Evolutionary conservation across 2,888 invertebrate genomes (phyloP), one percentile per base, ranked within the genome.

Genomic region (Chymomyza fuscimana): DNA sequence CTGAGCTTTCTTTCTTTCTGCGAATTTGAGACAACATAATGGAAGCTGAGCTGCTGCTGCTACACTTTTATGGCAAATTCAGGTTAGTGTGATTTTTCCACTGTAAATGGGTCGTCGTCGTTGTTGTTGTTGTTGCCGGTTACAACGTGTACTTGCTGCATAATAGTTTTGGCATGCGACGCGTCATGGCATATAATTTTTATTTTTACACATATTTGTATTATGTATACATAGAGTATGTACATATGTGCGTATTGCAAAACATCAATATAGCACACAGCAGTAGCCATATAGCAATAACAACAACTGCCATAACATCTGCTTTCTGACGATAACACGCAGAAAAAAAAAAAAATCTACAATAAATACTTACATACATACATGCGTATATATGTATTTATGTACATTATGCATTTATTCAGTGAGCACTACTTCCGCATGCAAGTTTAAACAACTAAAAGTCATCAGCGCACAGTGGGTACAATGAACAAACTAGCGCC

Each of bases 41-140:
- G 65, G 78, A 73, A 70, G 78, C 75, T 71, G 79, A 52, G 52
- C 59, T 25, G 10, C 19, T 46, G 59, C 68, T 58, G 68, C 70
- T 72, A 67, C 74, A 76, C 81, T 74, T 81, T 85, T 83, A 79
- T 75, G 80, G 77, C 78, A 74, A 81, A 85, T 86, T 77, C 85
- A 85, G 85, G 85, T 85, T 85, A 85, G 85, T 85, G 84, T 81
- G 86, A 85, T 87, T 81, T 73, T 87, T 81, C 74, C 81, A 78
- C 76, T 81, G 77, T 69, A 74, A 83, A 83, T 83, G 80, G 87
- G 85, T 84, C 79, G 79, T 61, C 29, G 67, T 65, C 19, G 50
- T 50, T 70, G 62, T 66, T 63, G 54, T 29, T 60, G 56, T 36
- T 19, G 58, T 19, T 25, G 54, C 9, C 54, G 19, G 19, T n/a